phyloP scores from a whole-genome alignment of 1,140 invertebrate genomes.

The Orchesella cincta region DNA sequence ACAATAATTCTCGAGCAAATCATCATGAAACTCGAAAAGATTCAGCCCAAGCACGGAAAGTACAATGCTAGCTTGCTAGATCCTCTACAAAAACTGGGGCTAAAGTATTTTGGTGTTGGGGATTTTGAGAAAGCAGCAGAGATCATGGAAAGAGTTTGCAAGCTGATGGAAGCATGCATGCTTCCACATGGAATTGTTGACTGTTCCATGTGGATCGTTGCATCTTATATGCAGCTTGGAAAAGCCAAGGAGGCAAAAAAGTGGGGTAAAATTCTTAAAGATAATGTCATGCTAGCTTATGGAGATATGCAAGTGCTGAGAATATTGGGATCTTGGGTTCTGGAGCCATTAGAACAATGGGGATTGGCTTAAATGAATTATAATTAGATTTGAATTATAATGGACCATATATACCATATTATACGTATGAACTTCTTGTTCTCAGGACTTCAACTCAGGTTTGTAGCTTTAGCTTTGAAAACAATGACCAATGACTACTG shows the following conservation, averaged over 20 bases:
- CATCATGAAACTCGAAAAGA: background rate
- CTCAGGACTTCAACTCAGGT: no score
- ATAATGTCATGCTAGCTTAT: conserved; percentile 5
- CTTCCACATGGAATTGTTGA: conserved; percentile 6
- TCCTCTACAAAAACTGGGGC: conserved; percentile 7
- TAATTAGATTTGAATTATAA: background rate
- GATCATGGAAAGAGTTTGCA: background rate
- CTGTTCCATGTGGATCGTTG: conserved; percentile 14
- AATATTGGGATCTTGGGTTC: conserved; percentile 1
- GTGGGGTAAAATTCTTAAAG: conserved; percentile 10
- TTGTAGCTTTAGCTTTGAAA: no score
- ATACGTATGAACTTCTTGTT: no score
- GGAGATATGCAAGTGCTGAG: conserved; percentile 2
- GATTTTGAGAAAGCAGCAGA: background rate
- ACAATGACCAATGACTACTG: background rate
- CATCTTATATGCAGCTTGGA: background rate
- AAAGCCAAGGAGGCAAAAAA: conserved; percentile 6
- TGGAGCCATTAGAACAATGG: background rate
- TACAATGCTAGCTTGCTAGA: background rate
- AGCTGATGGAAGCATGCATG: background rate
- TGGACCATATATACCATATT: no score
- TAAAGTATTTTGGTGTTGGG: conserved; percentile 16
- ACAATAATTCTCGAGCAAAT: background rate
- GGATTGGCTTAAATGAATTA: conserved; percentile 1
- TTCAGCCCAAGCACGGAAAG: conserved; percentile 20